phyloP scores from a whole-genome alignment of 2,797 vertebrate species.

The Hyperoplus lanceolatus region DNA sequence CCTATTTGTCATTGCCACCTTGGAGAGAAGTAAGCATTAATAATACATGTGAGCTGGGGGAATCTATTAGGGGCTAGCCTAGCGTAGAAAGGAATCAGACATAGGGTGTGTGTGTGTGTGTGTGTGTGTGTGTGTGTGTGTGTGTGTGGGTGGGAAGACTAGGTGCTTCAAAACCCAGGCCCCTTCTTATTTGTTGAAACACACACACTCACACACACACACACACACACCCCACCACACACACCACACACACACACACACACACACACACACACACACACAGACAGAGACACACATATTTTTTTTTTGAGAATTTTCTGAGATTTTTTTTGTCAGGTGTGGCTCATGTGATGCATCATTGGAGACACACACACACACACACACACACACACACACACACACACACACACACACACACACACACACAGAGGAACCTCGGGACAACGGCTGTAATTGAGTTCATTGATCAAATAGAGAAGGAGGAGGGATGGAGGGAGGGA shows the following conservation, averaged over 20 bases:
- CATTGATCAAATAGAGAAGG: conserved; percentile 89
- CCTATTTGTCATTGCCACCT: conserved; percentile 99
- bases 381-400: no score
- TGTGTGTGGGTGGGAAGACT: conserved; percentile 33
- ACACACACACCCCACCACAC: no score
- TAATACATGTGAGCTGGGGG: conserved; percentile 96
- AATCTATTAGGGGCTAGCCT: conserved; percentile 98
- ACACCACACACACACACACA: no score
- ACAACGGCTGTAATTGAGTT: conserved; percentile 90
- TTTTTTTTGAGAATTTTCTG: no score
- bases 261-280: conserved; percentile 42
- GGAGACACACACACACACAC: no score
- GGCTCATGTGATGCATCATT: no score
- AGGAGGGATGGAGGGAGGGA: conserved; percentile 24
- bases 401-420: conserved; percentile 38
- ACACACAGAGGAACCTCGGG: conserved; percentile 79
- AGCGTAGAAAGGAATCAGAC: conserved; percentile 91
- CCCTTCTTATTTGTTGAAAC: conserved; percentile 84
- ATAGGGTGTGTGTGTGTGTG: conserved; percentile 76
- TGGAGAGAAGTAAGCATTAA: conserved; percentile 96
- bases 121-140: no score
- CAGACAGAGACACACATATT: no score
- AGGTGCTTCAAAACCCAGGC: conserved; percentile 53
- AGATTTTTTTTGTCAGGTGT: no score
- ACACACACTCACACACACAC: conserved; percentile 48